Base-by-base conservation (phyloP, 1,140 invertebrate species). In the Stegodyphus dumicola region DNA sequence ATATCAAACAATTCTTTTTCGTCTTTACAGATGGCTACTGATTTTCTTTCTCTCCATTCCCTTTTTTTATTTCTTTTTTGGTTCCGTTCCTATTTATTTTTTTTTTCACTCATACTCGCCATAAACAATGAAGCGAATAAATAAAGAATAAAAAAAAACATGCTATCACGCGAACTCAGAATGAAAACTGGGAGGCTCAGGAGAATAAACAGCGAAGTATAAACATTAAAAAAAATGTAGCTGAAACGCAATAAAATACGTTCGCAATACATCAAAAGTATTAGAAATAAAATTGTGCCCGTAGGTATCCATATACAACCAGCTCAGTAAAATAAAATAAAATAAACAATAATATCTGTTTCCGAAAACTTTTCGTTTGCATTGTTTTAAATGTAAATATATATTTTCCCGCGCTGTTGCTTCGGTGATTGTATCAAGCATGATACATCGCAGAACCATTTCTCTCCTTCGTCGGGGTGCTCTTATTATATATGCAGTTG, bases 1-100 rank as follows among this genome's bases (percentile, higher is more conserved):
- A 84, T 84, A 84, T 84, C 81, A 84, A 84, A 84, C 81, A 84
- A 84, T 84, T 84, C 73, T 84, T 84, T 83, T 84, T 73, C 60
- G 73, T 76, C 81, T 76, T 84, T 84, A 84, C 81, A 84, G 81
- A 84, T 84, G 81, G 81, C 71, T 84, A 84, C 81, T 84, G 81
- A 84, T 76, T 84, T 76, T 84, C 10, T 84, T 33, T 33, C 33
- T 33, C 33, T 33, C 33, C 33, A 33, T 33, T 33, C 33, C 3
- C 33, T 33, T 76, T 77, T 52, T 69, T 77, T n/a, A 13, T 65
- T 53, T 80, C n/a, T 70, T 52, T 60, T 56, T 18, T 48, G 65
- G 67, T 71, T 66, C 67, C 10, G 13, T 74, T 49, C 60, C 66
- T 83, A 6, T 74, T 65, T 64, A 51, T 64, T 71, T 56, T 54